A percentile compares a stretch with the other conserved stretches of the same genome.
phyloP scores from a whole-genome alignment of 2,888 invertebrate genomes.

The Crioceris asparagi region DNA sequence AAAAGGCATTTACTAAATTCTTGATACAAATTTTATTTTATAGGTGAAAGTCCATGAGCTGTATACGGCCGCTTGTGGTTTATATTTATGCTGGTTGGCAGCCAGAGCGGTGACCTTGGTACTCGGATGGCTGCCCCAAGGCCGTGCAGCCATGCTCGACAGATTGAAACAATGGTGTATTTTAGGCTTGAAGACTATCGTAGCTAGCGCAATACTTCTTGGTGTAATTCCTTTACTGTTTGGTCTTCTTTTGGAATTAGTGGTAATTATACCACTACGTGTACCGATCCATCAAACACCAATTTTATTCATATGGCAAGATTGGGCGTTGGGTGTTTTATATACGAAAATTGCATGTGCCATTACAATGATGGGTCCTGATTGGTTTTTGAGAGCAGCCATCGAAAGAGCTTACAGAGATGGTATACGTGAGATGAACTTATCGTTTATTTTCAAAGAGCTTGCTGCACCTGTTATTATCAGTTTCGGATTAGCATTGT shows the following conservation, averaged over 20 bases:
- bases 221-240: slow-evolving; percentile 87
- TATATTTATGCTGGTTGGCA: slow-evolving; percentile 91
- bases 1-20: no score
- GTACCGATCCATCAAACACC: slow-evolving; percentile 89
- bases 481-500: slow-evolving; percentile 78
- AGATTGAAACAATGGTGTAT: slow-evolving; percentile 63
- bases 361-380: slow-evolving; percentile 95
- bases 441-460: slow-evolving; percentile 73
- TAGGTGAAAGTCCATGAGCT: slow-evolving; percentile 69
- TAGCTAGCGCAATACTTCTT: slow-evolving; percentile 65
- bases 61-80: slow-evolving; percentile 89
- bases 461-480: slow-evolving; percentile 85
- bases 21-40: background rate
- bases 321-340: slow-evolving; percentile 95
- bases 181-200: slow-evolving; percentile 65
- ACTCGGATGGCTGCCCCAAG: slow-evolving; percentile 82
- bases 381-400: slow-evolving; percentile 84
- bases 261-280: slow-evolving; percentile 82
- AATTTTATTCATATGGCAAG: slow-evolving; percentile 81
- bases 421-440: slow-evolving; percentile 85
- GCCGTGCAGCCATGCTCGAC: slow-evolving; percentile 63
- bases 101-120: slow-evolving; percentile 73
- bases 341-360: slow-evolving; percentile 97
- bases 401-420: slow-evolving; percentile 91
- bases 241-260: slow-evolving; percentile 83